phyloP scores from a whole-genome alignment of 2,888 invertebrate genomes.

The Venustoraphidia nigricollis region DNA sequence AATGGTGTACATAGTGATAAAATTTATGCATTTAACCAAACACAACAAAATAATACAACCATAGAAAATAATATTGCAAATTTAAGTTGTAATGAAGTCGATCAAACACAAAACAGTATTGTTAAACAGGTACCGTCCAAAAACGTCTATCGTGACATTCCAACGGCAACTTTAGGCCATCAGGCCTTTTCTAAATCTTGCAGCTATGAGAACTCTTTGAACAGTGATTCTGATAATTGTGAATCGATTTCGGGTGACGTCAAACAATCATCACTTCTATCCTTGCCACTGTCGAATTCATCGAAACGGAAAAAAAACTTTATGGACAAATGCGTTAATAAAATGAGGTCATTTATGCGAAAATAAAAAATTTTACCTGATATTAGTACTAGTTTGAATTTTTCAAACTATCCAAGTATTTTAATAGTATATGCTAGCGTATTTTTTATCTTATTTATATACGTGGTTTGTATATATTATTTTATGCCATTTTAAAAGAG shows the following conservation, averaged over 20 bases:
- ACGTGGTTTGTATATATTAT: not conserved
- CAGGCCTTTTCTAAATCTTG: too few relatives aligned
- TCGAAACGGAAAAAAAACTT: constrained; percentile 60
- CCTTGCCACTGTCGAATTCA: constrained; percentile 40
- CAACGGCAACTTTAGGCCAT: too few relatives aligned
- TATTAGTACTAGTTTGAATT: not conserved
- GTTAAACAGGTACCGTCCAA: too few relatives aligned
- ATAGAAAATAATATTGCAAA: too few relatives aligned
- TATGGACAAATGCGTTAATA: constrained; percentile 72
- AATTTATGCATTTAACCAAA: too few relatives aligned
- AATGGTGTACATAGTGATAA: too few relatives aligned
- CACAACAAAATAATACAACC: too few relatives aligned
- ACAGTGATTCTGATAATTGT: too few relatives aligned
- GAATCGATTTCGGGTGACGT: constrained; percentile 11
- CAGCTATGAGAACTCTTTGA: too few relatives aligned
- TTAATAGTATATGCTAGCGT: not conserved
- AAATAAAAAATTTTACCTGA: constrained; percentile 20
- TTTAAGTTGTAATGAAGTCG: too few relatives aligned
- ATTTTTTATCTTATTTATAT: not conserved
- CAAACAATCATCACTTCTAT: constrained; percentile 36
- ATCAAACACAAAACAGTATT: too few relatives aligned
- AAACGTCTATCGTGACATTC: too few relatives aligned
- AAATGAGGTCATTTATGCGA: constrained; percentile 60
- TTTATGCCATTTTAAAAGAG: not conserved
- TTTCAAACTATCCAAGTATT: not conserved